Conservation (phyloP, 2,888 invertebrate species). For the Iselma pallidipennis region DNA sequence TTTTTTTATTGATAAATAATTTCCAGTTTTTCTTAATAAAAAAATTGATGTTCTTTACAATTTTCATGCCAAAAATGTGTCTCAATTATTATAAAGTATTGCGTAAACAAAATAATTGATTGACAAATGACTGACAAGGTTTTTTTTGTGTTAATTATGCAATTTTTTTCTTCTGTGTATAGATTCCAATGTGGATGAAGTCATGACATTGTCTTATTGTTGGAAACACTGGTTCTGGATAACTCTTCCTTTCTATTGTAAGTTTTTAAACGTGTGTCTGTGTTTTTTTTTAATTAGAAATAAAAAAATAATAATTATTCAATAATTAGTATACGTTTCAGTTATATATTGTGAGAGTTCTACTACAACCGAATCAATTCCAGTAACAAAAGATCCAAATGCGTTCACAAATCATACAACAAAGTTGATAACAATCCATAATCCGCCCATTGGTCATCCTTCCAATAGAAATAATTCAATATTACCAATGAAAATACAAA, state of each 20-base stretch:
- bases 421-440: conserved; percentile 5
- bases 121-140: neutral
- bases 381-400: neutral
- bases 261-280: conserved; percentile 25
- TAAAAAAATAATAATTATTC: conserved; percentile 3
- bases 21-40: neutral
- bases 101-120: neutral
- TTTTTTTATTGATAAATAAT: neutral
- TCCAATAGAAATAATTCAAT: conserved; percentile 25
- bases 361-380: neutral
- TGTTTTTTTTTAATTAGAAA: neutral
- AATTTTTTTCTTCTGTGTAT: conserved; percentile 22
- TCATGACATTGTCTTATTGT: conserved; percentile 80
- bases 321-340: conserved; percentile 31
- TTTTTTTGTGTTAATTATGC: conserved; percentile 21
- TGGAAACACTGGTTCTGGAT: conserved; percentile 92
- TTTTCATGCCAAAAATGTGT: neutral
- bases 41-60: neutral
- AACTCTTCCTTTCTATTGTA: conserved; percentile 57
- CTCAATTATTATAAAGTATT: neutral
- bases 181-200: conserved; percentile 53
- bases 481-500: conserved; percentile 15
- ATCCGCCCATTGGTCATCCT: conserved; percentile 39
- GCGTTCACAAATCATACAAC: neutral
- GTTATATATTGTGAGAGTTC: conserved; percentile 31